Percentiles rank a stretch among this genome's conserved stretches.
phyloP scores from a whole-genome alignment of 2,113 vertebrate genomes.

The Phrynosoma blainvillii region DNA sequence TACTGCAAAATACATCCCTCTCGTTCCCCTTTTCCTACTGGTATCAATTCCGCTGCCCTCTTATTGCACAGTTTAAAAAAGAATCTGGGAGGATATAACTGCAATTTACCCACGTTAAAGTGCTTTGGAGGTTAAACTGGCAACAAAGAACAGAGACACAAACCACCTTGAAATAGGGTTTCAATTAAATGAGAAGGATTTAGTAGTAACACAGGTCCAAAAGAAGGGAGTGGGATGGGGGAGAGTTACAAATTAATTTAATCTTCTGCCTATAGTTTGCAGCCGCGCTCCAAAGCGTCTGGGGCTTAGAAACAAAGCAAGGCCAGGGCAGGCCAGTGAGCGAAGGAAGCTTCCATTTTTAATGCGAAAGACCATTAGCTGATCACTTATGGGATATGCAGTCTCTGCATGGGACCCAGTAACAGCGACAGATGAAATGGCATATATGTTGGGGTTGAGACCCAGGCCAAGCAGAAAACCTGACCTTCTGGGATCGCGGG shows the following conservation, averaged over 20 bases:
- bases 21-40: conserved; percentile 65
- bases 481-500: conserved; percentile 75
- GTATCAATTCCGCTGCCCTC: conserved; percentile 72
- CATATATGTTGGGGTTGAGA: conserved; percentile 68
- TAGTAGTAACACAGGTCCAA: conserved; percentile 75
- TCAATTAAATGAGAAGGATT: conserved; percentile 85
- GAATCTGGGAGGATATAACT: conserved; percentile 77
- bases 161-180: conserved; percentile 81
- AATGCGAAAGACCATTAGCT: conserved; percentile 90
- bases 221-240: not conserved
- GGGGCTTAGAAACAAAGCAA: conserved; percentile 84
- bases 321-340: conserved; percentile 72
- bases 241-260: conserved; percentile 85
- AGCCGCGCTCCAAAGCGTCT: conserved; percentile 80
- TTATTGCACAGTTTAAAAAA: conserved; percentile 62
- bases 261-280: conserved; percentile 86
- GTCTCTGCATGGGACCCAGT: conserved; percentile 79
- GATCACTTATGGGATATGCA: conserved; percentile 85
- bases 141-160: conserved; percentile 78
- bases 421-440: conserved; percentile 80
- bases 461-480: conserved; percentile 70
- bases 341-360: conserved; percentile 82
- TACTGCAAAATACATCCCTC: conserved; percentile 70
- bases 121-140: conserved; percentile 79
- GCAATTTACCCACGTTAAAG: conserved; percentile 80